Evolutionary conservation across 2,113 vertebrate species (phyloP), one percentile per base, ranked within the genome.

Genomic region (Camelus bactrianus): DNA sequence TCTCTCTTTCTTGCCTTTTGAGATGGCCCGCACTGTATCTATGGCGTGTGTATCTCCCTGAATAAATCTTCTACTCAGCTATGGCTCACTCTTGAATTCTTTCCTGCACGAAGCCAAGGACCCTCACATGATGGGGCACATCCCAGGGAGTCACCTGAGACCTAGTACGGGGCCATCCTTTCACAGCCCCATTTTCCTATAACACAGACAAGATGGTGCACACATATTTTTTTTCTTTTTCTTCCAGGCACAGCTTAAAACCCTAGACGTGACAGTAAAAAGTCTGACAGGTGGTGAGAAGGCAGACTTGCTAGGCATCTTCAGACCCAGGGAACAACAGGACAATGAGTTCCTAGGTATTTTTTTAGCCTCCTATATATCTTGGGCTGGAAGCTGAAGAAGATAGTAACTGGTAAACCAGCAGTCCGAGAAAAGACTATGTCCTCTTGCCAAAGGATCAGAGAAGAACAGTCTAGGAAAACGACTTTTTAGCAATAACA

Each of bases 321-420:
- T 3, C 35, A 70, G 42, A 62, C 0, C 5, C 19, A 30, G 16
- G 46, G 1, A 50, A 48, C 11, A 69, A 28, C 1, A 20, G 7
- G 3, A 26, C 0, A 10, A 16, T 50, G 32, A 15, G 0, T 38
- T 30, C 5, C 9, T 17, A 12, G 6, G 12, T 58, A 72, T 42
- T 20, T 30, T 62, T 75, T 77, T 8, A 50, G 58, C 19, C 15
- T 48, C 4, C 3, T 22, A 2, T 20, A 26, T 19, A 2, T 26
- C 24, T 46, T 64, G n/a, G 38, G 2, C 15, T n/a, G 3, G 56
- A 17, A 16, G 10, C 26, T 17, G 32, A 8, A 67, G 22, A 94
- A 82, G 50, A 1, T 22, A 22, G 46, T 11, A 67, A 24, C 38
- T 81, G 42, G 32, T 8, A 52, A 58, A 62, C 2, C 30, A 20